Base-by-base conservation (phyloP, 30 jellyfish, hydroid and myxozoan species). In the Cassiopea xamachana region DNA sequence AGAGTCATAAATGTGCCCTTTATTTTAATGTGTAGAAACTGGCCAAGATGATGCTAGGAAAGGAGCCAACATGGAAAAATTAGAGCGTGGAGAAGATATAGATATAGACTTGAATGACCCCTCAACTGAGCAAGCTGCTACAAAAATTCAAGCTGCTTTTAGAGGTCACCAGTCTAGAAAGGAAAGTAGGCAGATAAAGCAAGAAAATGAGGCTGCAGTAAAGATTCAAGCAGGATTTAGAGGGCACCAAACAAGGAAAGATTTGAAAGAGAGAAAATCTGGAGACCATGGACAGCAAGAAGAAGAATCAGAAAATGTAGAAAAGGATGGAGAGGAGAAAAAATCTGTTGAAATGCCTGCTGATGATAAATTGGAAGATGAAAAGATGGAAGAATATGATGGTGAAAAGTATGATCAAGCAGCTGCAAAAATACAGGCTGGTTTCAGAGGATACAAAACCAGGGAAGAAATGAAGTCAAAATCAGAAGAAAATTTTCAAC, bases 91-190 rank as follows among this genome's bases (percentile, higher is more conserved):
- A 74, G 95, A 92, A 60, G 93, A 80, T 61, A 78, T 78, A 45
- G 95, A 92, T 45, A 82, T 87, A 17, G 98, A 92, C 44, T 74
- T 82, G 69, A 74, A 78, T 45, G 93, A 92, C 64, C 95, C 93
- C 48, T 75, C 97, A 44, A 82, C 92, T 50, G 97, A 82, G 61
- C 91, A 83, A 60, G 98, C 98, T 67, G 98, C 97, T 1, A 27
- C 84, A 51, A 93, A 93, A 75, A 93, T 93, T 18, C 98, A 93
- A 82, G 92, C 98, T 7, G 97, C 69, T 2, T 85, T 88, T 77
- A 80, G 98, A 55, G 98, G 98, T 8, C 92, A 93, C 51, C 73
- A 88, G 60, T 76, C 90, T n/a, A 85, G 97, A 59, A 76, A 73
- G 61, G 93, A 74, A 59, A 46, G 55, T 45, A 87, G 87, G 60